Conservation (phyloP, 2,113 vertebrate genomes). For the Porphyrio hochstetteri region DNA sequence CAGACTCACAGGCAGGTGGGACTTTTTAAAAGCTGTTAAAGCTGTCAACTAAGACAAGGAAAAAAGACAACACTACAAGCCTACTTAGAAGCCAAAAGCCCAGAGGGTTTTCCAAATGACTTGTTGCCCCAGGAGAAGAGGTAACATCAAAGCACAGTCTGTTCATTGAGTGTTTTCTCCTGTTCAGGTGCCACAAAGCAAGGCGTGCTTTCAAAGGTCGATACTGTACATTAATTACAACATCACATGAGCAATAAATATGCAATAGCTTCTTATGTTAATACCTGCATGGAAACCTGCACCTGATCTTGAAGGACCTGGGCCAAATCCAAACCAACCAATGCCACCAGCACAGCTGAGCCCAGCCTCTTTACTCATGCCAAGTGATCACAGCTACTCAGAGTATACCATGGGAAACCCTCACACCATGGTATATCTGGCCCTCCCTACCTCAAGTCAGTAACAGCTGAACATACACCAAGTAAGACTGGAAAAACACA, state of each 20-base stretch:
- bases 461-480: neutral
- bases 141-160: neutral
- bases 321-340: neutral
- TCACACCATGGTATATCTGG: neutral
- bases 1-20: accelerated
- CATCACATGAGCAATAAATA: neutral
- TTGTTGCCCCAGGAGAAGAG: neutral
- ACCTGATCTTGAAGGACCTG: neutral
- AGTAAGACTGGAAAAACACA: neutral
- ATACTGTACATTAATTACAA: neutral
- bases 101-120: neutral
- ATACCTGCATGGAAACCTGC: neutral
- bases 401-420: neutral
- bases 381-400: neutral
- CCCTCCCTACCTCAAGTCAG: neutral
- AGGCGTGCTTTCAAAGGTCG: neutral
- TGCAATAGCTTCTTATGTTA: neutral
- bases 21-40: neutral
- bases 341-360: neutral
- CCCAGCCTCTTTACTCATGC: neutral
- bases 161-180: neutral
- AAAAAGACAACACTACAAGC: neutral
- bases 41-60: neutral
- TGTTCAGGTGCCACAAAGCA: neutral
- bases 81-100: neutral